Percentiles rank a stretch among this genome's conserved stretches.
Conservation (phyloP, 1,140 invertebrate species). For the Lanistes nyassanus region DNA sequence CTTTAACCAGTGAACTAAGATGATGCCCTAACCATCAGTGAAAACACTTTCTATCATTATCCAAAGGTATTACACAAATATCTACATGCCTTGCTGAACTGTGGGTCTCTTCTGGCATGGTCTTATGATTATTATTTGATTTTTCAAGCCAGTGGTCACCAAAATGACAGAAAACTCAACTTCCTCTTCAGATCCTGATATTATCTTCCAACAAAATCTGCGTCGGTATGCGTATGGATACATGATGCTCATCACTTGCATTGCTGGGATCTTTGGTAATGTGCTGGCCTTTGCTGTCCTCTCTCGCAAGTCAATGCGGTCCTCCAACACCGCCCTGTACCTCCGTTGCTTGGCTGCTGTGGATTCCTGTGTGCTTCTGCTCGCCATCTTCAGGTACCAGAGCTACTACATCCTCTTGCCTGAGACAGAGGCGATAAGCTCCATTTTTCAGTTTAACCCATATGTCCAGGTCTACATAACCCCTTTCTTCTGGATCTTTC, state of each 20-base stretch:
- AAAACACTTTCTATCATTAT: too few species aligned
- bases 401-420: conserved; percentile 41
- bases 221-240: conserved; percentile 39
- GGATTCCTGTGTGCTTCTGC: conserved; percentile 39
- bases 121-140: too few species aligned
- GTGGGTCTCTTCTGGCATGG: too few species aligned
- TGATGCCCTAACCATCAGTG: too few species aligned
- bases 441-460: conserved; percentile 36
- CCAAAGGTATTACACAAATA: too few species aligned
- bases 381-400: conserved; percentile 43
- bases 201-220: conserved; percentile 31
- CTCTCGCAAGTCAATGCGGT: conserved; percentile 33
- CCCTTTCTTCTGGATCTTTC: conserved; percentile 43
- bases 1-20: too few species aligned
- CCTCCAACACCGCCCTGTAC: conserved; percentile 35
- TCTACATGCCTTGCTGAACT: too few species aligned
- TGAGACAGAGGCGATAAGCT: conserved; percentile 25
- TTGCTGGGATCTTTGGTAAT: conserved; percentile 38
- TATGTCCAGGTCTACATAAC: conserved; percentile 43
- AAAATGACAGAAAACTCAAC: too few species aligned
- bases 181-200: background rate
- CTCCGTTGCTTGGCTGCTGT: conserved; percentile 35
- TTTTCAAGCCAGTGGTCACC: too few species aligned
- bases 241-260: conserved; percentile 35
- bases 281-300: conserved; percentile 36